These are phyloP conservation scores for Nymphicus hollandicus DNA, from an alignment of 2,113 vertebrate species.

Conservation along the genomic window DNA sequence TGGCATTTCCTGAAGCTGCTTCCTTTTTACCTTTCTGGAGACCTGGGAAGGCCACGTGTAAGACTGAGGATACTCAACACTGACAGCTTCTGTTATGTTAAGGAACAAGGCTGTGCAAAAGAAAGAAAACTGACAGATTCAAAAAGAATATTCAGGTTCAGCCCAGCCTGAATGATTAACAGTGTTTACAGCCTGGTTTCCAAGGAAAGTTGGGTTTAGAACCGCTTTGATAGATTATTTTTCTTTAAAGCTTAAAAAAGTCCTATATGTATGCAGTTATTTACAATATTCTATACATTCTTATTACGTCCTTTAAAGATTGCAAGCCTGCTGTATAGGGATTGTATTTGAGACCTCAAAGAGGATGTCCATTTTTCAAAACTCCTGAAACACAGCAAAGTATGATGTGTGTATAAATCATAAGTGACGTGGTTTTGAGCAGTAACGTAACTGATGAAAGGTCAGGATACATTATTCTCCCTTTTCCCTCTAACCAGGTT, in stretches of 20 bases:
- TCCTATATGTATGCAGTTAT: neutral
- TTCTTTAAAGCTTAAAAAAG: neutral
- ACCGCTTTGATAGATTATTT: neutral
- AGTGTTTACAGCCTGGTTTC: neutral
- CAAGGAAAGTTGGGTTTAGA: neutral
- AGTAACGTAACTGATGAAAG: neutral
- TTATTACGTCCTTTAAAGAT: neutral
- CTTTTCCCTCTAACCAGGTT: neutral
- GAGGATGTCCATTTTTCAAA: neutral
- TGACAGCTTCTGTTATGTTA: neutral
- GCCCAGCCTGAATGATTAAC: neutral
- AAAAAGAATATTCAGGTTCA: neutral
- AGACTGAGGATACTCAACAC: neutral
- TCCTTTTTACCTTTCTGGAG: neutral
- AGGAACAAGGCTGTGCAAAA: neutral
- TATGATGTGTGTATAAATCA: neutral
- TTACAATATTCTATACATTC: neutral
- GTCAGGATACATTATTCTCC: neutral
- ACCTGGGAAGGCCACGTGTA: neutral
- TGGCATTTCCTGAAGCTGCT: neutral
- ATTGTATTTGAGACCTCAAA: neutral
- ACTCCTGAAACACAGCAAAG: neutral
- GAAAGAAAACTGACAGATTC: neutral
- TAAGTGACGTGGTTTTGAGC: neutral
- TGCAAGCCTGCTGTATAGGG: neutral